Evolutionary conservation across 2,797 vertebrate species (phyloP).

Genomic region (Oceanodroma leucorhoa): DNA sequence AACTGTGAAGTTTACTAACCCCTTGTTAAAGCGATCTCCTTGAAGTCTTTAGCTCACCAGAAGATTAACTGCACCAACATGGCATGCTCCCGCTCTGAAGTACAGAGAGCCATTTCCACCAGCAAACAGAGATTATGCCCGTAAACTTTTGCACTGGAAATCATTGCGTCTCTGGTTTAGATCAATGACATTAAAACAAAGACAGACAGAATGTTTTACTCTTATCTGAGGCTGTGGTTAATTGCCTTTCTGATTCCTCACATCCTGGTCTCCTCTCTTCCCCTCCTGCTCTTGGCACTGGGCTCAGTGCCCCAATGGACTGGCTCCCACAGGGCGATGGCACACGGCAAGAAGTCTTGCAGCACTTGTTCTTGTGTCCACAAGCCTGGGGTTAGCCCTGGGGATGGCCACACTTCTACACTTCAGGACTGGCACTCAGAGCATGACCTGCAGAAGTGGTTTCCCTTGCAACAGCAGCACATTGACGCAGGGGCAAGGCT

Average conservation of each 20-base stretch:
- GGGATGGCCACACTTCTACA: background rate
- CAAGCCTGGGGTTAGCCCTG: background rate
- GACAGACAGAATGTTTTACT: constrained; percentile 6
- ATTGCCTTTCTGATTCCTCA: background rate
- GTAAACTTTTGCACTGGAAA: constrained; percentile 29
- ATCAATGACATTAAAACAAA: constrained; percentile 32
- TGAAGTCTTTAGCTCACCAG: constrained; percentile 44
- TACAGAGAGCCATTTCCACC: background rate
- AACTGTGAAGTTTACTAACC: constrained; percentile 68
- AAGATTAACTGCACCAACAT: constrained; percentile 16
- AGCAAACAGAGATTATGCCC: background rate
- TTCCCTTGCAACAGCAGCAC: background rate
- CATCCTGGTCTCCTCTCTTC: background rate
- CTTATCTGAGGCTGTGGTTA: constrained; percentile 21
- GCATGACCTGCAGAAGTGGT: background rate
- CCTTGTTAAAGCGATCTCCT: constrained; percentile 65
- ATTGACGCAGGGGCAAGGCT: fast-evolving
- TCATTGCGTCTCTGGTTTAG: background rate
- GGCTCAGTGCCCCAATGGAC: background rate
- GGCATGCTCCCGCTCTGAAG: background rate
- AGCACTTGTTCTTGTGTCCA: fast-evolving
- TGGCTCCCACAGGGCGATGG: background rate
- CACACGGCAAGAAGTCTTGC: background rate
- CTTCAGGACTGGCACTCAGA: background rate
- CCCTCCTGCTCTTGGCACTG: background rate